Evolutionary conservation across 2,888 invertebrate genomes (phyloP).

Genomic region (Tubulanus polymorphus): DNA sequence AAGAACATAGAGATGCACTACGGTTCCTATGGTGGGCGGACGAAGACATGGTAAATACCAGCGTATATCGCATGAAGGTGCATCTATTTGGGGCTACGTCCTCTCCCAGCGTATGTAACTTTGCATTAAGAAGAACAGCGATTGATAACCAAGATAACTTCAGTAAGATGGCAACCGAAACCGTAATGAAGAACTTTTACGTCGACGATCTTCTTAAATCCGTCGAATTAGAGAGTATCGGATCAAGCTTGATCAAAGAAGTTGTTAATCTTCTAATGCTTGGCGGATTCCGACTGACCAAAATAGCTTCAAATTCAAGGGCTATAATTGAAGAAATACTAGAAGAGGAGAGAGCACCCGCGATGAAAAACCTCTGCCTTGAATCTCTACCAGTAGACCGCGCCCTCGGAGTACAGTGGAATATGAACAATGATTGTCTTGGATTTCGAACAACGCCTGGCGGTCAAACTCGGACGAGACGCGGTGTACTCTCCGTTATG

Average conservation of each 20-base stretch:
- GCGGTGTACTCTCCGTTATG: not conserved
- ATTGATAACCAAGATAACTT: not conserved
- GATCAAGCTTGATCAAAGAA: not conserved
- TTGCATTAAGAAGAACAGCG: not conserved
- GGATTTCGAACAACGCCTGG: not conserved
- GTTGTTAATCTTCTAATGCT: not conserved
- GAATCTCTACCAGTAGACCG: not conserved
- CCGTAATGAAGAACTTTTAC: conserved; percentile 5
- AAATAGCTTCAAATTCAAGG: not conserved
- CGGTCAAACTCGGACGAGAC: not conserved
- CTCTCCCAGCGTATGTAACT: not conserved
- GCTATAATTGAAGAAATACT: not conserved
- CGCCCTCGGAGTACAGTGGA: conserved; percentile 1
- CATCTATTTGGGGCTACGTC: conserved; percentile 4
- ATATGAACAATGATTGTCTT: not conserved
- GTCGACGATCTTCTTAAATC: conserved; percentile 1
- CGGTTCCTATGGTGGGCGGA: conserved; percentile 4
- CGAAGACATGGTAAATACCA: not conserved
- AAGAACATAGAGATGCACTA: not conserved
- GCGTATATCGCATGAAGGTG: conserved; percentile 4
- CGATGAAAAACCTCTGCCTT: conserved; percentile 33
- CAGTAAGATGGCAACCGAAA: not conserved
- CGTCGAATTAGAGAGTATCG: not conserved
- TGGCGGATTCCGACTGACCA: not conserved
- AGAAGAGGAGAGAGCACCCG: not conserved